Conservation (phyloP, 2,888 invertebrate genomes). For the Eristalis arbustorum region DNA sequence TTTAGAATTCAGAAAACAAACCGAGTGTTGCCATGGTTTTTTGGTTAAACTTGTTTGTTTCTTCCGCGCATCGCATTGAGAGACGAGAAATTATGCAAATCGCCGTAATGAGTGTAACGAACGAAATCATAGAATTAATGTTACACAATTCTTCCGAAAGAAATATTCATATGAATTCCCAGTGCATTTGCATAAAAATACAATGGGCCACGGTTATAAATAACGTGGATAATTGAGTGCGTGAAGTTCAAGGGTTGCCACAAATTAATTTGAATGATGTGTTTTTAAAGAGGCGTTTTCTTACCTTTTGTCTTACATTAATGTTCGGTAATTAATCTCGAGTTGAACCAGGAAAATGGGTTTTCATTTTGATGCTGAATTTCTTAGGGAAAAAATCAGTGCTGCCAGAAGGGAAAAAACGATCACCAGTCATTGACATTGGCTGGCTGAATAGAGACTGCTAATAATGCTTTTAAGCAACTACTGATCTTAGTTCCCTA, state of each 20-base stretch:
- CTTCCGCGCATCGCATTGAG: conserved; percentile 10
- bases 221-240: conserved; percentile 29
- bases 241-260: conserved; percentile 9
- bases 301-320: neutral
- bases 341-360: neutral
- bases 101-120: conserved; percentile 41
- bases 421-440: no score
- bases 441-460: no score
- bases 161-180: conserved; percentile 25
- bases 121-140: conserved; percentile 42
- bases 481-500: no score
- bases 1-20: neutral
- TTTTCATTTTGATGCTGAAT: neutral
- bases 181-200: conserved; percentile 54
- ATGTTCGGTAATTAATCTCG: neutral
- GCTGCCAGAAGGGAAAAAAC: no score
- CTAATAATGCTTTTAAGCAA: no score
- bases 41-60: conserved; percentile 6
- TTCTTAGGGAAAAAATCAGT: neutral
- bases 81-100: conserved; percentile 54
- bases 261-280: conserved; percentile 23
- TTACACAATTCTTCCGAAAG: conserved; percentile 32
- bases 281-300: conserved; percentile 19
- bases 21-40: neutral
- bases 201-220: conserved; percentile 35